Evolutionary conservation across 2,888 invertebrate species (phyloP).

Genomic region (Hybos culiciformis): DNA sequence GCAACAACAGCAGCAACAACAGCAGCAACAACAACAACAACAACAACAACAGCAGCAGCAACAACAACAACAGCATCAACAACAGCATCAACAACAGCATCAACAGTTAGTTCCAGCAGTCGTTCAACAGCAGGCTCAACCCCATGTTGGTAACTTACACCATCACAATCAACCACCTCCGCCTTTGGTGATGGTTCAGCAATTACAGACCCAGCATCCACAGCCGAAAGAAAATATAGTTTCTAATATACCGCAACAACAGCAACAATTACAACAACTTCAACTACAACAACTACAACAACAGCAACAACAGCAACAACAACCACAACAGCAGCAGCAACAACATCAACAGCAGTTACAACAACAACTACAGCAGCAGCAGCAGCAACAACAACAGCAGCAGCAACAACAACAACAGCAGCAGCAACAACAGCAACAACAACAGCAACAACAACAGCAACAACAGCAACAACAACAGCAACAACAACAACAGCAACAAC

Average conservation of each 20-base stretch:
- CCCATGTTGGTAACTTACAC: conserved; percentile 14
- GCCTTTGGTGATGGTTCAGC: conserved; percentile 20
- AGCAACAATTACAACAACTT: conserved; percentile 12
- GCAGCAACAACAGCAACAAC: conserved; percentile 13
- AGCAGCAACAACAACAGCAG: conserved; percentile 5
- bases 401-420: conserved; percentile 14
- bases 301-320: no score
- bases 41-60: conserved; percentile 23
- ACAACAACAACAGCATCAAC: no score
- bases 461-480: conserved; percentile 14
- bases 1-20: conserved; percentile 23
- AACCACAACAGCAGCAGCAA: no score
- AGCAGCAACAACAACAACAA: conserved; percentile 13
- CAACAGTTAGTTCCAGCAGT: conserved; percentile 18
- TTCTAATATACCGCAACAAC: conserved; percentile 15
- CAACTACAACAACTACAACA: conserved; percentile 14
- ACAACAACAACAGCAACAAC: conserved; percentile 14
- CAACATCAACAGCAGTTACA: conserved; percentile 4
- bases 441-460: conserved; percentile 11
- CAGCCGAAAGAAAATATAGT: conserved; percentile 18
- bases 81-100: no score
- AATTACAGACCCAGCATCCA: conserved; percentile 21
- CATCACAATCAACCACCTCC: conserved; percentile 14
- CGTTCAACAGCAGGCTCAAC: conserved; percentile 17
- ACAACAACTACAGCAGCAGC: conserved; percentile 6